A percentile compares a stretch with the other conserved stretches of the same genome.
Evolutionary conservation across 1,140 invertebrate species (phyloP).

Genomic region (Drosophila equinoxialis): DNA sequence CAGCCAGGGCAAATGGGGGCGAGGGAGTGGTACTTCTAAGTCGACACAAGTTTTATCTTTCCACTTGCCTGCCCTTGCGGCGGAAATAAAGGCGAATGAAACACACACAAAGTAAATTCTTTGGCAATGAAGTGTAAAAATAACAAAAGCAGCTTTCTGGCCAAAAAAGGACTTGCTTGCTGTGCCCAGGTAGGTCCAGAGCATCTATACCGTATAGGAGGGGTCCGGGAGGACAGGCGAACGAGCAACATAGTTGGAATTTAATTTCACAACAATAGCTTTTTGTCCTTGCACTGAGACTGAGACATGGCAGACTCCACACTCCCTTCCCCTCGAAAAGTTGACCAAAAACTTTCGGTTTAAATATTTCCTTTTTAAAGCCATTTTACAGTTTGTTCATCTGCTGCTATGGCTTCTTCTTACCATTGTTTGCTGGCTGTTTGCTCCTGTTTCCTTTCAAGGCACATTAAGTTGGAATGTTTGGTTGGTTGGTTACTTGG

Average conservation of each 20-base stretch:
- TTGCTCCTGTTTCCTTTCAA: constrained; percentile 46
- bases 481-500: constrained; percentile 34
- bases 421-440: constrained; percentile 5
- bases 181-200: constrained; percentile 21
- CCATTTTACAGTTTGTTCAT: constrained; percentile 24
- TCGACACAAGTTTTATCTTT: constrained; percentile 63
- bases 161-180: constrained; percentile 4
- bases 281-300: constrained; percentile 23
- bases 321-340: constrained; percentile 19
- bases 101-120: constrained; percentile 59
- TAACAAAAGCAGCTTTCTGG: constrained; percentile 62
- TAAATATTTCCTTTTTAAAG: constrained; percentile 60
- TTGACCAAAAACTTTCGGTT: constrained; percentile 58
- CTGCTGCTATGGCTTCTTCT: not conserved
- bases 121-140: constrained; percentile 67
- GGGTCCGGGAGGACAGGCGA: constrained; percentile 23
- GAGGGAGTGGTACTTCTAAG: constrained; percentile 21
- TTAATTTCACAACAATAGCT: constrained; percentile 63
- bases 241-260: constrained; percentile 52
- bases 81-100: constrained; percentile 54
- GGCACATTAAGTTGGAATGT: constrained; percentile 59
- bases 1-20: not conserved
- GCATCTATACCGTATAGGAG: not conserved
- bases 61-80: constrained; percentile 57
- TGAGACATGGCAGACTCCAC: not conserved